Base-by-base conservation (phyloP, 2,888 invertebrate species). In the Cerastis rubricosa region DNA sequence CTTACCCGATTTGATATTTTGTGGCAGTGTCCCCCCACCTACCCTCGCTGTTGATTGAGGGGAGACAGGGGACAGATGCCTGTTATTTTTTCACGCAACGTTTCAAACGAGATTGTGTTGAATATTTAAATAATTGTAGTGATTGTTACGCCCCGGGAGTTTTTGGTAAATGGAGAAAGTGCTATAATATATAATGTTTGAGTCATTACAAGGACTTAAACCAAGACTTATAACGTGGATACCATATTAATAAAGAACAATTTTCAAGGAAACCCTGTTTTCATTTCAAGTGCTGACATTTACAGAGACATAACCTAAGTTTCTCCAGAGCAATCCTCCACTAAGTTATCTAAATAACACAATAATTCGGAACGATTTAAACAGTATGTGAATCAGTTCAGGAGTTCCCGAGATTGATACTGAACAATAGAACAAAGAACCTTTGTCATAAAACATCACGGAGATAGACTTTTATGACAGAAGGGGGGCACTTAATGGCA, bases 391-490 rank as follows among this genome's bases (percentile, higher is more conserved):
- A 85, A 79, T 87, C 77, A 79, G 85, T 85, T 82, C 78, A 85
- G 85, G 69, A 74, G 80, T 84, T 87, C 80, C 79, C 78, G 78
- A 84, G 85, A 84, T 82, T 74, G 72, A n/a, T 25, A 9, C 69
- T 61, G 63, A 81, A 88, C 88, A 88, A 88, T 88, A 57, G 87
- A 86, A 88, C 88, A 88, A 86, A 87, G 87, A 83, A 87, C 88
- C 80, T 88, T 85, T 86, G 81, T 85, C 84, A 81, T 87, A 83
- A 87, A 85, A 83, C 83, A 83, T 87, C 78, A 80, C 40, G 73
- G 78, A 70, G 81, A 74, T 74, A 80, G 66, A 78, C 73, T 76
- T 82, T 85, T 80, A 80, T 86, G 85, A 70, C 77, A 85, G 82
- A 65, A 74, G n/a, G n/a, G 70, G 74, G 78, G 76, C 69, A 78